Percentiles rank a stretch among this genome's conserved stretches.
phyloP scores from a whole-genome alignment of 2,888 invertebrate genomes.

The Drosophila nigricruria region DNA sequence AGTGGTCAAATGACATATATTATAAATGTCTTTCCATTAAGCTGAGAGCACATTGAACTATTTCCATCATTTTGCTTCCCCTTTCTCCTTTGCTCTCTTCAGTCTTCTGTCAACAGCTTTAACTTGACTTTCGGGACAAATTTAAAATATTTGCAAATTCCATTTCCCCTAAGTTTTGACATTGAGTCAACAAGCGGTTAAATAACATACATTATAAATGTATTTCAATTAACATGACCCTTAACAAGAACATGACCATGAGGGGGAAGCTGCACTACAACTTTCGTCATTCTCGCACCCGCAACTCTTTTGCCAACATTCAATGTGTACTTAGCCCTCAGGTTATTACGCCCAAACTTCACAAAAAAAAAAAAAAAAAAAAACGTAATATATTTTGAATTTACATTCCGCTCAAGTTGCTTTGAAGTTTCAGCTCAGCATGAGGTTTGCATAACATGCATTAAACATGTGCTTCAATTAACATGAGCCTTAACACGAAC shows the following conservation, averaged over 20 bases:
- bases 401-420: not conserved
- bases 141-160: not conserved
- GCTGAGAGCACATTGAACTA: not conserved
- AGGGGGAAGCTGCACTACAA: not conserved
- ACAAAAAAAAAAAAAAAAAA: not conserved
- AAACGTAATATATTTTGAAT: not conserved
- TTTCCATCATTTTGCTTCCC: not conserved
- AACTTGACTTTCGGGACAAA: not conserved
- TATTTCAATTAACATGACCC: constrained; percentile 2
- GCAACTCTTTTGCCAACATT: not conserved
- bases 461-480: constrained; percentile 1
- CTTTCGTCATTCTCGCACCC: not conserved
- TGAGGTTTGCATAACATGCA: constrained; percentile 1
- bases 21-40: not conserved
- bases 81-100: not conserved
- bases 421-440: not conserved
- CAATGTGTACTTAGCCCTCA: not conserved
- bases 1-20: not conserved
- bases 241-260: not conserved
- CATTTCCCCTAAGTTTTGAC: not conserved
- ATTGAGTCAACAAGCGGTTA: not conserved
- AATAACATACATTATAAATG: not conserved
- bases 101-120: not conserved
- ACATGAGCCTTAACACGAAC: not conserved
- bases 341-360: not conserved